Conservation (phyloP, 2,888 invertebrate species). For the Rotaria magnacalcarata region DNA sequence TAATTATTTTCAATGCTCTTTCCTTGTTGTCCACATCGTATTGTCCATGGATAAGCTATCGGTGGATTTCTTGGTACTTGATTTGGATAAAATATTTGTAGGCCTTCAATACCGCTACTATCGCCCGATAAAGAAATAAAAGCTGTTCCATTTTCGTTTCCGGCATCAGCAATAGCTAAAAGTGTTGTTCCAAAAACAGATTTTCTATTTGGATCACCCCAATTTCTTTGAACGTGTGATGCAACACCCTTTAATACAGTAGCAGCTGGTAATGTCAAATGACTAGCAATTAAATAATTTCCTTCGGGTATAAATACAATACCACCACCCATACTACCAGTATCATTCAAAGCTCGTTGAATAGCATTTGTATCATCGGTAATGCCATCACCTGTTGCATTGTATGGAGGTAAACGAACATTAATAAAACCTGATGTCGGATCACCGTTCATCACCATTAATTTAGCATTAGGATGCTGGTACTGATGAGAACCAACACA, state of each 20-base stretch:
- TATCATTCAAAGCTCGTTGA: neutral
- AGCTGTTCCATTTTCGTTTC: neutral
- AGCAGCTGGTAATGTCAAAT: neutral
- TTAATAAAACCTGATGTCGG: neutral
- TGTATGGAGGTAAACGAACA: neutral
- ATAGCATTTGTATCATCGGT: slow-evolving; percentile 5
- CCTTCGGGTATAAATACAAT: neutral
- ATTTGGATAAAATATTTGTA: slow-evolving; percentile 12
- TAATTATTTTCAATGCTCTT: neutral
- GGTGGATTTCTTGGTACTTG: neutral
- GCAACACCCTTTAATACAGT: neutral
- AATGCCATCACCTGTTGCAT: neutral
- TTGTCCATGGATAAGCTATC: neutral
- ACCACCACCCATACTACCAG: neutral
- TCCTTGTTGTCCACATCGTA: slow-evolving; percentile 1
- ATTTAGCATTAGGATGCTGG: neutral
- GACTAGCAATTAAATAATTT: slow-evolving; percentile 16
- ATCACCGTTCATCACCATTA: neutral
- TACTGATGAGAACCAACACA: neutral
- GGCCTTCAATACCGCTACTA: neutral
- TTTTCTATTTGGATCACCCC: neutral
- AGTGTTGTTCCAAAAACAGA: neutral
- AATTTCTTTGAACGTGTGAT: neutral
- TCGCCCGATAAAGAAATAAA: neutral
- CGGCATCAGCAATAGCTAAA: neutral